Base-by-base conservation (phyloP, 1,140 invertebrate species). In the Batillaria attramentaria region DNA sequence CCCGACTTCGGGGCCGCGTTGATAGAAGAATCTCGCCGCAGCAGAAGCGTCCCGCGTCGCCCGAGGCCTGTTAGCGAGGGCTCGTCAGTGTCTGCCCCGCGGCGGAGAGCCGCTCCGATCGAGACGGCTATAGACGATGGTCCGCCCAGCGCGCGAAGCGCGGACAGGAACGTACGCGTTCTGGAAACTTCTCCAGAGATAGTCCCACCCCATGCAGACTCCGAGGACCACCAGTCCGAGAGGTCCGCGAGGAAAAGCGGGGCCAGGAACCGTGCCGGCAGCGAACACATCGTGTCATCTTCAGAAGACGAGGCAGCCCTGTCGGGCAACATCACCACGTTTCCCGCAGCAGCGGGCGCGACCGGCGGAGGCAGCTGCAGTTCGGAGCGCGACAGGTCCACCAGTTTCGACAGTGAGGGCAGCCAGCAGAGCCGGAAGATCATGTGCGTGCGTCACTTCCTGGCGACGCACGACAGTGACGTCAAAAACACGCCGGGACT, bases 381-480 rank as follows among this genome's bases (percentile, higher is more conserved):
- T 42, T 37, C 62, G 35, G 62, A 66, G 31, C 28, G 20, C 41
- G 68, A 70, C 41, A 70, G 31, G 37, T 6, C 6, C 6, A n/a
- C 6, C 24, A 13, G 3, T 20, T n/a, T n/a, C n/a, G n/a, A 10
- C 57, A 24, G 3, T 20, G n/a, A 16, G 20, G 57, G 73, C 73
- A 28, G n/a, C 54, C 37, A 28, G 0, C 10, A 50, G 16, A 4
- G 33, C 2, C 54, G n/a, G 3, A 13, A 35, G 54, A 75, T 75
- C 57, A 39, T 75, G 37, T 75, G 73, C 57, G 73, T 75, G 73
- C 73, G 73, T 41, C 37, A 75, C 73, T 75, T 75, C 73, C 54
- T 62, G 54, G 73, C 73, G 54, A 41, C 33, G 13, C 73, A 75
- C 57, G 37, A 57, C 20, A 75, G 73, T 41, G 73, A 75, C 54